These are phyloP conservation scores for Eretmochelys imbricata DNA, from an alignment of 2,113 vertebrate species.

Conservation along the genomic window DNA sequence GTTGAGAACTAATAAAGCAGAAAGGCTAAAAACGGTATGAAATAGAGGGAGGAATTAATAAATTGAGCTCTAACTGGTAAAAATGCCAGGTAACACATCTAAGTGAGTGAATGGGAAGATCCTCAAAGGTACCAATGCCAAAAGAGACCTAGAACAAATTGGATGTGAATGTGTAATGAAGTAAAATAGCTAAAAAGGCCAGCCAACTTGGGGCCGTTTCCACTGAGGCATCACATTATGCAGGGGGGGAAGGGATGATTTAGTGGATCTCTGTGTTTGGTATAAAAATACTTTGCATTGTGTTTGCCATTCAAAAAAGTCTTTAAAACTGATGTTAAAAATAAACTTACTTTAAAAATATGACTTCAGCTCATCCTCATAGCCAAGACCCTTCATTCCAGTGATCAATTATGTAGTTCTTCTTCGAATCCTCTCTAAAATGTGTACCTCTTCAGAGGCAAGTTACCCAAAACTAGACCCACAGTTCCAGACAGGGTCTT, in stretches of 20 bases:
- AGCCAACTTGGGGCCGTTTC: fast-evolving
- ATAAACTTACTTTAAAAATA: neutral
- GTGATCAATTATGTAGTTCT: neutral
- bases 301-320: neutral
- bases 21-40: neutral
- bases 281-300: neutral
- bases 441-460: neutral
- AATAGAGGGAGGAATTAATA: neutral
- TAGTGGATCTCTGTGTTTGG: neutral
- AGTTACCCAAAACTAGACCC: neutral
- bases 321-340: neutral
- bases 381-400: neutral
- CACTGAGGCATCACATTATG: neutral
- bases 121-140: neutral
- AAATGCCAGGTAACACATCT: neutral
- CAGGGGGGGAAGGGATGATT: neutral
- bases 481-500: neutral
- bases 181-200: neutral
- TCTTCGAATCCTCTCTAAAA: neutral
- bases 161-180: neutral
- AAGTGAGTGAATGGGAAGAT: neutral
- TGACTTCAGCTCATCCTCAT: neutral
- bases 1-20: neutral
- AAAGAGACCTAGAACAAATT: neutral
- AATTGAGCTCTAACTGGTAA: neutral